phyloP scores from a whole-genome alignment of 2,113 vertebrate genomes.

The Barnardius zonarius region DNA sequence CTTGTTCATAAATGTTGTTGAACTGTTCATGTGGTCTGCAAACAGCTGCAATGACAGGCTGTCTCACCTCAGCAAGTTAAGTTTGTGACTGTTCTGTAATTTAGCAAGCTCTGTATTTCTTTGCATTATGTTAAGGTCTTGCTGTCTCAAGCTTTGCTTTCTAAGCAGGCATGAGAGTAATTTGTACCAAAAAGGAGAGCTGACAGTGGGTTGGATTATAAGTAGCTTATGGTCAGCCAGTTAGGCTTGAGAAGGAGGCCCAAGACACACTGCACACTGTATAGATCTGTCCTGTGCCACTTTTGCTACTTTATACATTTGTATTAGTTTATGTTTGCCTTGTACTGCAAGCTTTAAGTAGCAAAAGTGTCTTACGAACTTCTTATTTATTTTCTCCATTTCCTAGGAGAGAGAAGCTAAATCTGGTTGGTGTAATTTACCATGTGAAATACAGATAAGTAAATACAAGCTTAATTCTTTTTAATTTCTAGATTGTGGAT shows the following conservation, averaged over 20 bases:
- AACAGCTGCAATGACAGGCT: background rate
- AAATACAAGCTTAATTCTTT: background rate
- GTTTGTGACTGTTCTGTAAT: background rate
- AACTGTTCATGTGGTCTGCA: background rate
- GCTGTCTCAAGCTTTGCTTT: background rate
- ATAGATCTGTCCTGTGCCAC: background rate
- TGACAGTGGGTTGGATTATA: background rate
- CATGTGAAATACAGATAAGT: background rate
- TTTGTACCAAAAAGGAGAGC: background rate
- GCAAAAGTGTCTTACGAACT: background rate
- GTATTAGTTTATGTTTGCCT: background rate
- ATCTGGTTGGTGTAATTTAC: background rate
- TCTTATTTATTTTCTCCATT: background rate
- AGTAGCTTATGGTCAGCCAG: background rate
- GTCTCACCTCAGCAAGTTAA: background rate
- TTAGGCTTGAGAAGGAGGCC: background rate
- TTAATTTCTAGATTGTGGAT: slow-evolving; percentile 85
- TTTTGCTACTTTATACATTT: background rate
- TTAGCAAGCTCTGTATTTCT: background rate
- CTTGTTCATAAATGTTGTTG: background rate
- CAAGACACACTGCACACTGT: background rate
- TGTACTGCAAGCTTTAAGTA: background rate
- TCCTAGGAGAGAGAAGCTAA: background rate
- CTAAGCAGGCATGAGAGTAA: background rate
- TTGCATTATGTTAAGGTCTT: background rate